Percentiles rank a stretch among this genome's conserved stretches.
These are phyloP conservation scores for Amphipoea lucens DNA, from an alignment of 2,888 invertebrate genomes.

Conservation along the genomic window DNA sequence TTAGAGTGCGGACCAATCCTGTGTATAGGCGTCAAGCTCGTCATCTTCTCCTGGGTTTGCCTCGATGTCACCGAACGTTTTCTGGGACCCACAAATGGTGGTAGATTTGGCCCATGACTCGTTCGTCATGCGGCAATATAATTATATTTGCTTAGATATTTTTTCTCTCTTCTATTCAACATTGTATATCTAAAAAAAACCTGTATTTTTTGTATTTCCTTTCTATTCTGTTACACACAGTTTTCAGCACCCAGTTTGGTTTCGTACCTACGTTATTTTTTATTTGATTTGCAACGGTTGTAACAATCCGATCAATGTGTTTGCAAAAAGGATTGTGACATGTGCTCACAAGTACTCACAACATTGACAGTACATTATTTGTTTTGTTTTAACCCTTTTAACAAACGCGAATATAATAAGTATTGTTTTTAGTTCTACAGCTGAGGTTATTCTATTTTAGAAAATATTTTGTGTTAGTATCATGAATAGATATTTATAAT, in stretches of 20 bases:
- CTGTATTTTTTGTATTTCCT: not conserved
- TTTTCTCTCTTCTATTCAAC: not conserved
- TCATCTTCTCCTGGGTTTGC: too few species aligned
- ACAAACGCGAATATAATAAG: constrained; percentile 2
- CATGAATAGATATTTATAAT: too few species aligned
- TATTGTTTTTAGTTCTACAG: not conserved
- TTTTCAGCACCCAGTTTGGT: not conserved
- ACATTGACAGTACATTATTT: constrained; percentile 41
- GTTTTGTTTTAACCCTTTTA: constrained; percentile 49
- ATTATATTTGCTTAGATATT: not conserved
- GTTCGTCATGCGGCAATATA: not conserved
- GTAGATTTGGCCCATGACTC: too few species aligned
- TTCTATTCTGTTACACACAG: not conserved
- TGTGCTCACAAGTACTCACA: constrained; percentile 21
- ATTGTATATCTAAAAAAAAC: not conserved
- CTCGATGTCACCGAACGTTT: too few species aligned
- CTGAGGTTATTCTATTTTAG: not conserved
- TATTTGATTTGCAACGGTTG: constrained; percentile 63
- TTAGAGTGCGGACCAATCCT: too few species aligned
- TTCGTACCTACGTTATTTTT: constrained; percentile 4
- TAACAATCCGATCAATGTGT: constrained; percentile 53
- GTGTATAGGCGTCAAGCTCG: too few species aligned
- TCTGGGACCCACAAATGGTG: too few species aligned
- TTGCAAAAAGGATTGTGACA: constrained; percentile 46
- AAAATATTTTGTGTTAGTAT: not conserved